These are phyloP conservation scores for Dicycla oo DNA, from an alignment of 2,888 invertebrate genomes.

Conservation along the genomic window DNA sequence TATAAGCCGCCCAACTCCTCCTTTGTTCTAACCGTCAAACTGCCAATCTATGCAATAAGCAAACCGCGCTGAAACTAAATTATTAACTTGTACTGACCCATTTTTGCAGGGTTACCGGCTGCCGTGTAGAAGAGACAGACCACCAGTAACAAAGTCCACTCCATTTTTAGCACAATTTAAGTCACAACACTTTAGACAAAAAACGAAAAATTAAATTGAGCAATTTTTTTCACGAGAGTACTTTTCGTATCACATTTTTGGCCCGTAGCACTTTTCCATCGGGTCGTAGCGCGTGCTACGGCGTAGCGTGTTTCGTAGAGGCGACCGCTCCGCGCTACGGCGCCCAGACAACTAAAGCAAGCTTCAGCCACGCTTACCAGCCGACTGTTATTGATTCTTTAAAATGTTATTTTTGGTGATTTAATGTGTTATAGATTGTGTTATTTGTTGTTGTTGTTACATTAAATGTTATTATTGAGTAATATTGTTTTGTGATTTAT, in stretches of 20 bases:
- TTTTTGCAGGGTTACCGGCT: slow-evolving; percentile 86
- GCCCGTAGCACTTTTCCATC: slow-evolving; percentile 70
- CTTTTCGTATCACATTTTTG: slow-evolving; percentile 77
- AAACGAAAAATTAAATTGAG: slow-evolving; percentile 69
- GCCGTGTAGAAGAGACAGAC: slow-evolving; percentile 73
- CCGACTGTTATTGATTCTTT: slow-evolving; percentile 88
- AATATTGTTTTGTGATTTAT: slow-evolving; percentile 2
- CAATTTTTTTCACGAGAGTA: slow-evolving; percentile 68
- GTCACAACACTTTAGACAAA: slow-evolving; percentile 67
- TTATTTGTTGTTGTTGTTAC: slow-evolving; percentile 35
- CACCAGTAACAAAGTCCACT: slow-evolving; percentile 77
- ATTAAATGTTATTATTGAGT: slow-evolving; percentile 2
- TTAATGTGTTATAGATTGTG: slow-evolving; percentile 75
- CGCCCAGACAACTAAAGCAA: slow-evolving; percentile 85
- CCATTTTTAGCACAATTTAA: slow-evolving; percentile 76
- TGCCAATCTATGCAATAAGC: slow-evolving; percentile 77
- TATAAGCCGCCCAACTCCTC: slow-evolving; percentile 63
- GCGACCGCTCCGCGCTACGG: slow-evolving; percentile 79
- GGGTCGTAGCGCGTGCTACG: slow-evolving; percentile 69
- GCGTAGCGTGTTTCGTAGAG: slow-evolving; percentile 70
- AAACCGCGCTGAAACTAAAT: slow-evolving; percentile 77
- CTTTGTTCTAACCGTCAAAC: slow-evolving; percentile 79
- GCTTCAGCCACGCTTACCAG: slow-evolving; percentile 76
- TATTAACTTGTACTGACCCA: slow-evolving; percentile 85
- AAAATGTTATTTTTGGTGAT: slow-evolving; percentile 89